phyloP scores from a whole-genome alignment of 2,113 vertebrate species.

The Talpa occidentalis region DNA sequence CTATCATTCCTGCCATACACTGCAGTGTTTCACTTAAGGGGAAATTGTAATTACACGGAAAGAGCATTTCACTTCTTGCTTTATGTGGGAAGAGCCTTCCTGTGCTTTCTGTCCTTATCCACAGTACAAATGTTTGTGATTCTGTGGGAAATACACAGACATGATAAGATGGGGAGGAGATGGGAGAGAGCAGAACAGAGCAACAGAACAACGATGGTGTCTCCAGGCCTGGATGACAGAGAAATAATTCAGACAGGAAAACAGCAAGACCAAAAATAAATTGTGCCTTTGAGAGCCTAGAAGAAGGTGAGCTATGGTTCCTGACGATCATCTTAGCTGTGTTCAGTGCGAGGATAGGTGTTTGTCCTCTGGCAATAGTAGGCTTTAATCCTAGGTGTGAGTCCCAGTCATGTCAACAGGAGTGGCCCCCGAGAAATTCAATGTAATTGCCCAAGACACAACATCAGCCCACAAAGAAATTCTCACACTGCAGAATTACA shows the following conservation, averaged over 20 bases:
- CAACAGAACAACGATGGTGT: neutral
- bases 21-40: neutral
- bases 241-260: constrained; percentile 15
- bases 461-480: constrained; percentile 36
- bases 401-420: constrained; percentile 52
- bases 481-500: constrained; percentile 40
- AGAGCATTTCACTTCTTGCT: neutral
- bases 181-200: neutral
- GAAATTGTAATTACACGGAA: neutral
- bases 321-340: neutral
- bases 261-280: neutral
- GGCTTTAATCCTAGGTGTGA: constrained; percentile 60
- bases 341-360: constrained; percentile 16
- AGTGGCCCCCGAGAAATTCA: constrained; percentile 60
- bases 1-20: neutral
- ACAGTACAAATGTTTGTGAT: neutral
- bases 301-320: neutral
- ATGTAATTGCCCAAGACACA: constrained; percentile 54
- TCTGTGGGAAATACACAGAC: neutral
- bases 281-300: neutral
- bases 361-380: constrained; percentile 45
- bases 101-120: neutral
- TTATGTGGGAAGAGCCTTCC: neutral
- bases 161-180: neutral
- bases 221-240: neutral